Percentiles rank a stretch among this genome's conserved stretches.
phyloP scores from a whole-genome alignment of 2,797 vertebrate genomes.

The Naso thynnoides region DNA sequence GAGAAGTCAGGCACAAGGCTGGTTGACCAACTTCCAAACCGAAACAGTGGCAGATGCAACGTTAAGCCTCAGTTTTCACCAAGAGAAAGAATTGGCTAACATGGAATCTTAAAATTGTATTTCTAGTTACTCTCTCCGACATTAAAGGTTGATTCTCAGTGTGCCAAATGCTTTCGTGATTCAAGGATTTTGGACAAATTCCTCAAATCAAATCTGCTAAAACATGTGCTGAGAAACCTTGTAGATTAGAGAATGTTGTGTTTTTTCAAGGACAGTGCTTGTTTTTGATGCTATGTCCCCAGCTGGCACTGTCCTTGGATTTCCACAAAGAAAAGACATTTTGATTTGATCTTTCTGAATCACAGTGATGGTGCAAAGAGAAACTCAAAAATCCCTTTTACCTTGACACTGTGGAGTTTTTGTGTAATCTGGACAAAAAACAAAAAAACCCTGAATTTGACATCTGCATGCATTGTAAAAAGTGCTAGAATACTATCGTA shows the following conservation, averaged over 20 bases:
- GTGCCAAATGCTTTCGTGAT: constrained; percentile 20
- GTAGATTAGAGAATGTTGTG: background rate
- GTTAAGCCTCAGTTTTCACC: background rate
- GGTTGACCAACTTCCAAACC: background rate
- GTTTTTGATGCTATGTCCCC: constrained; percentile 5
- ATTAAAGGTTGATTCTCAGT: background rate
- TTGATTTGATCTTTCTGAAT: constrained; percentile 7
- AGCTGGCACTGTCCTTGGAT: constrained; percentile 17
- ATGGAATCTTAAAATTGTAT: background rate
- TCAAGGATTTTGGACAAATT: constrained; percentile 22
- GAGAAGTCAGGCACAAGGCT: background rate
- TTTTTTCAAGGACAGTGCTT: constrained; percentile 2
- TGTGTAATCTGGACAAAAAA: background rate
- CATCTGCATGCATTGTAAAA: too few relatives aligned
- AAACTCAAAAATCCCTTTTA: background rate
- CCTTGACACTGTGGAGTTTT: background rate
- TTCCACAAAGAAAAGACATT: constrained; percentile 7
- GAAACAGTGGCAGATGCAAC: constrained; percentile 8
- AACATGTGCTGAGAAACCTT: constrained; percentile 17
- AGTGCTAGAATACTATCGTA: too few relatives aligned
- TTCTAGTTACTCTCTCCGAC: background rate
- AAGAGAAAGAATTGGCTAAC: background rate
- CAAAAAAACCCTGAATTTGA: background rate
- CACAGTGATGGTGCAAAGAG: background rate
- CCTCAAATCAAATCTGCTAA: constrained; percentile 21